Percentiles rank a stretch among this genome's conserved stretches.
Conservation (phyloP, 2,888 invertebrate genomes). For the Alviniconcha strummeri region DNA sequence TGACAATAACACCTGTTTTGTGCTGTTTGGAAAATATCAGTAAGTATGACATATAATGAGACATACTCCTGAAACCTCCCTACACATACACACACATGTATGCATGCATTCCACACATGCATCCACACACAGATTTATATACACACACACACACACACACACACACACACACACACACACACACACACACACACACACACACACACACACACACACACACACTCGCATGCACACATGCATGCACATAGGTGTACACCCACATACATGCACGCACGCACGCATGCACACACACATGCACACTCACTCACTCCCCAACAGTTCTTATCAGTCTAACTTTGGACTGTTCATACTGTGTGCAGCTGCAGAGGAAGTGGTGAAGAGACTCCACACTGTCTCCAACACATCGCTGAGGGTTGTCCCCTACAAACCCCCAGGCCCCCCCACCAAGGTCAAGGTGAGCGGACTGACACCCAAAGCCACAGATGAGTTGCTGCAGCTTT, state of each 20-base stretch:
- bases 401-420: conserved; percentile 13
- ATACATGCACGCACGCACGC: no score
- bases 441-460: conserved; percentile 10
- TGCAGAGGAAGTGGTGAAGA: conserved; percentile 16
- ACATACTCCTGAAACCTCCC: not conserved
- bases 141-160: not conserved
- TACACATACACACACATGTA: not conserved
- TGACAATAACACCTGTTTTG: no score
- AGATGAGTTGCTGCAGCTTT: conserved; percentile 6
- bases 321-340: no score
- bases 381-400: not conserved
- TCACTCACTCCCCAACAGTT: not conserved
- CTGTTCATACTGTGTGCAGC: not conserved
- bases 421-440: conserved; percentile 10
- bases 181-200: no score
- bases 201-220: not conserved
- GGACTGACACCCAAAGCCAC: conserved; percentile 5
- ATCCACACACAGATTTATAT: not conserved
- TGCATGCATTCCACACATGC: not conserved
- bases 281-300: no score
- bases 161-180: no score
- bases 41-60: no score
- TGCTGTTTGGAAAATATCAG: no score
- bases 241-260: no score
- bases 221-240: not conserved